A percentile compares a stretch with the other conserved stretches of the same genome.
Conservation (phyloP, 2,888 invertebrate genomes). For the Gonocerus acuteangulatus region DNA sequence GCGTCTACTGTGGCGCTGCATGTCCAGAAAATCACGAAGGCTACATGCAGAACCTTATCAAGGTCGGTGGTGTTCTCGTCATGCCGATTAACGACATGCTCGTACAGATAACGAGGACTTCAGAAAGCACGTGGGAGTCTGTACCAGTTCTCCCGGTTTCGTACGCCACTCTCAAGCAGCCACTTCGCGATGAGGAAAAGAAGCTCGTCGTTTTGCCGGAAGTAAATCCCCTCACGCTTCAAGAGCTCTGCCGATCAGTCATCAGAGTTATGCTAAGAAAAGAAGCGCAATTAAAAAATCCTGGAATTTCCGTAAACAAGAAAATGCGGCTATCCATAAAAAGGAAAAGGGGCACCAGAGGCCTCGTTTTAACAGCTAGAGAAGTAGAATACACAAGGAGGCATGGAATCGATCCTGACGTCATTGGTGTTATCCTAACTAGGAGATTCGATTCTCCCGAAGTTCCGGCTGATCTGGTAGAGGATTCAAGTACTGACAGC, state of each 20-base stretch:
- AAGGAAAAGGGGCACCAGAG: too few relatives aligned
- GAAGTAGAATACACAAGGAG: too few relatives aligned
- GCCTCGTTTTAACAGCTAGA: too few relatives aligned
- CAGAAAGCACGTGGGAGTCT: constrained; percentile 55
- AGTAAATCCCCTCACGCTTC: constrained; percentile 50
- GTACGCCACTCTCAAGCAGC: constrained; percentile 61
- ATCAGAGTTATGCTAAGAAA: constrained; percentile 52
- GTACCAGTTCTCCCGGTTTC: constrained; percentile 65
- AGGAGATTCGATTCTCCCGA: too few relatives aligned
- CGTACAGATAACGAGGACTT: constrained; percentile 58
- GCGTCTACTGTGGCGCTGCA: constrained; percentile 82
- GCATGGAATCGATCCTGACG: too few relatives aligned
- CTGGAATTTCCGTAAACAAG: constrained; percentile 41
- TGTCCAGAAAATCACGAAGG: constrained; percentile 63
- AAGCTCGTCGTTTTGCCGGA: constrained; percentile 48
- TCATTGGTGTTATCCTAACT: too few relatives aligned
- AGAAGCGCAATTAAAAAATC: constrained; percentile 49
- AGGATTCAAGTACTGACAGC: too few relatives aligned
- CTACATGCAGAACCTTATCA: constrained; percentile 67
- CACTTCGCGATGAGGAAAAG: constrained; percentile 43
- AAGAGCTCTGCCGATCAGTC: constrained; percentile 53
- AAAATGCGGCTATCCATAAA: too few relatives aligned
- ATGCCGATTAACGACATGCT: constrained; percentile 74
- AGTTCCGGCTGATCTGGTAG: too few relatives aligned
- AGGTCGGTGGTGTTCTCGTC: constrained; percentile 72